Percentiles rank a stretch among this genome's conserved stretches.
Conservation (phyloP, 2,888 invertebrate genomes). For the Ametastegia equiseti region DNA sequence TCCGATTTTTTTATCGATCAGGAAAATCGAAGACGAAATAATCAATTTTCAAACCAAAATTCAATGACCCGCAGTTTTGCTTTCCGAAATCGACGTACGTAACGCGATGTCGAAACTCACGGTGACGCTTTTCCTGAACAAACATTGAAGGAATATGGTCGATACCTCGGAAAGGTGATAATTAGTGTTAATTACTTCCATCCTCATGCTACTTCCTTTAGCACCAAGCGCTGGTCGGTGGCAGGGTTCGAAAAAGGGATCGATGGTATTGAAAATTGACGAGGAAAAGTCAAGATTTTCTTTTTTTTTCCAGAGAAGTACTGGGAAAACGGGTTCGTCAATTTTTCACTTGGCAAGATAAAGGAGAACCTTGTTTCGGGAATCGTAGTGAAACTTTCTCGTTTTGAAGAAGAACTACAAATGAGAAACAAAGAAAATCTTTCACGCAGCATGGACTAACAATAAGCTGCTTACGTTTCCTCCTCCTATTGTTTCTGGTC, state of each 20-base stretch:
- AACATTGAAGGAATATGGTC: conserved; percentile 26
- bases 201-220: conserved; percentile 48
- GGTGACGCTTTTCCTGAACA: not conserved
- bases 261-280: not conserved
- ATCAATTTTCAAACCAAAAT: no score
- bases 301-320: not conserved
- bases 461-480: not conserved
- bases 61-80: no score
- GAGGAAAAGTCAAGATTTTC: not conserved
- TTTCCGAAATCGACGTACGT: not conserved
- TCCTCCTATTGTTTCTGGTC: not conserved
- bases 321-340: not conserved
- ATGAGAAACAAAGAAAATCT: not conserved
- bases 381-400: no score
- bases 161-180: not conserved
- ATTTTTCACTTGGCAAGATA: no score
- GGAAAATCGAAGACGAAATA: conserved; percentile 52
- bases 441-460: not conserved
- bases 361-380: no score
- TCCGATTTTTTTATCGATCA: no score
- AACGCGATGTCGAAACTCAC: conserved; percentile 40
- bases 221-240: no score
- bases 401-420: no score
- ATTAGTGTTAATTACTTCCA: conserved; percentile 15
- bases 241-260: not conserved